Evolutionary conservation across 2,797 vertebrate genomes (phyloP).

Genomic region (Takifugu rubripes): DNA sequence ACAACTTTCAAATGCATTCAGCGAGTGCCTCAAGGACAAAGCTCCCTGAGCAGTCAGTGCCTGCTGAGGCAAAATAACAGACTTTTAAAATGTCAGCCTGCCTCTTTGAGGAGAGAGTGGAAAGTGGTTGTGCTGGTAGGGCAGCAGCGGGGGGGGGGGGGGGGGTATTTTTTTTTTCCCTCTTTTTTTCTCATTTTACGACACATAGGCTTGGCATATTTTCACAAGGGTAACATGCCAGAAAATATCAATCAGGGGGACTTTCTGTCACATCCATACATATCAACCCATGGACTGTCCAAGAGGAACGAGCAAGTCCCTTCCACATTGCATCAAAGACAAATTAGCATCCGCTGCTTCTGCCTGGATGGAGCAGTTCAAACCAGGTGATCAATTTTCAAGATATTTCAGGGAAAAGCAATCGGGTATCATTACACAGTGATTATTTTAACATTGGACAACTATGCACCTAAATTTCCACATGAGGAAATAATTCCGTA

Average conservation of each 20-base stretch:
- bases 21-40: conserved; percentile 59
- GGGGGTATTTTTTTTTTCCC: conserved; percentile 26
- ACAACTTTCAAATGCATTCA: conserved; percentile 22
- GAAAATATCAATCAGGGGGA: conserved; percentile 63
- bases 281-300: conserved; percentile 44
- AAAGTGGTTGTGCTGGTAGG: conserved; percentile 6
- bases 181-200: conserved; percentile 64
- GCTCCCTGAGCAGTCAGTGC: conserved; percentile 43
- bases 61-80: conserved; percentile 66
- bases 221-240: conserved; percentile 66
- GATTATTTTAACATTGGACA: conserved; percentile 54
- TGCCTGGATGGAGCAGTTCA: conserved; percentile 42
- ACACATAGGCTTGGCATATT: conserved; percentile 55
- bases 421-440: conserved; percentile 52
- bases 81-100: conserved; percentile 64
- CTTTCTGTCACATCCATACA: conserved; percentile 57
- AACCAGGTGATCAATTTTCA: conserved; percentile 46
- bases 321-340: conserved; percentile 30
- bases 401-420: conserved; percentile 30
- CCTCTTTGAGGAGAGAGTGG: conserved; percentile 59
- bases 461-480: conserved; percentile 43
- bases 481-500: conserved; percentile 46
- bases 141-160: neutral
- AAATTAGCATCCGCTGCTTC: conserved; percentile 42
- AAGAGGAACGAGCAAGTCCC: conserved; percentile 31